phyloP scores from a whole-genome alignment of 1,140 invertebrate genomes.

The Cephus cinctus region DNA sequence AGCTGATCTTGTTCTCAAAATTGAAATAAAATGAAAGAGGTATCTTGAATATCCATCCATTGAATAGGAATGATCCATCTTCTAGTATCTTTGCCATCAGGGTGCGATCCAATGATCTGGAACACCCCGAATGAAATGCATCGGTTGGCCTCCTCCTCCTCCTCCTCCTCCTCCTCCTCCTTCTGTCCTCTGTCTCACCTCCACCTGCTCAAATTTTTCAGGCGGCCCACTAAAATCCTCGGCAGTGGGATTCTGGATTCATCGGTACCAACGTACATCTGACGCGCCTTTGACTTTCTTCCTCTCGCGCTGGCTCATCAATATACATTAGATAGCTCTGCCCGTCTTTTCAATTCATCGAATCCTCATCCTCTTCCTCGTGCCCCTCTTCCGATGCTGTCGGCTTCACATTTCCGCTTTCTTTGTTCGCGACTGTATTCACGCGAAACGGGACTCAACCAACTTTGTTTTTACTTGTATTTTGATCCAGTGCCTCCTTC shows the following conservation, averaged over 20 bases:
- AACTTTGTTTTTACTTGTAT: too few relatives aligned
- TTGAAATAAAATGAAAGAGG: conserved; percentile 19
- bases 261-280: too few relatives aligned
- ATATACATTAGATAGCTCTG: conserved; percentile 31
- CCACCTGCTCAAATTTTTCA: not conserved
- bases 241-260: too few relatives aligned
- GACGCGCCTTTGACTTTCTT: too few relatives aligned
- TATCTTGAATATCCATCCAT: conserved; percentile 13
- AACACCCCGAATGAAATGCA: conserved; percentile 12
- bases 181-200: conserved; percentile 1
- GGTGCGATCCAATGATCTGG: conserved; percentile 8
- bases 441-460: too few relatives aligned
- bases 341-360: conserved; percentile 28
- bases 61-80: conserved; percentile 15
- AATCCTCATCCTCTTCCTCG: too few relatives aligned
- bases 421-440: too few relatives aligned
- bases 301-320: conserved; percentile 26
- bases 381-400: conserved; percentile 17
- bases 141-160: not conserved
- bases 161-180: not conserved
- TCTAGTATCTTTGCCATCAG: conserved; percentile 4
- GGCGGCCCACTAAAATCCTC: too few relatives aligned
- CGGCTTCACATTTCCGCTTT: too few relatives aligned
- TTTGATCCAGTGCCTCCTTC: too few relatives aligned
- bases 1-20: too few relatives aligned